Percentiles rank a stretch among this genome's conserved stretches.
Evolutionary conservation across 2,888 invertebrate genomes (phyloP).

Genomic region (Zeuzera pyrina): DNA sequence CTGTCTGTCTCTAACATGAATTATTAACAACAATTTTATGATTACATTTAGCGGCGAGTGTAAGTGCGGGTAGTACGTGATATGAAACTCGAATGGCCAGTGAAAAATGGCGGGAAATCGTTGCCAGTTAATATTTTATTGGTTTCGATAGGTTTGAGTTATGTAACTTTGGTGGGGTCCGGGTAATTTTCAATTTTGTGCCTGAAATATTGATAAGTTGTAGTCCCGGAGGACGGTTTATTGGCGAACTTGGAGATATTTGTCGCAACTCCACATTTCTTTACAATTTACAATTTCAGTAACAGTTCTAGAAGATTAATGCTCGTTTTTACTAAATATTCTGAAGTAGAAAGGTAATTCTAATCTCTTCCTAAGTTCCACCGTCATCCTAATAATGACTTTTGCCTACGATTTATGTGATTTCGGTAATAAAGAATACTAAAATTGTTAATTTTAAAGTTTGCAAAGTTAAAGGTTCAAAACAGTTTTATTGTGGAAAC

Average conservation of each 20-base stretch:
- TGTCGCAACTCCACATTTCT: no score
- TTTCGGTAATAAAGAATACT: no score
- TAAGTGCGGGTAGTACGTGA: slow-evolving; percentile 61
- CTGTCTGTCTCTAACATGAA: slow-evolving; percentile 44
- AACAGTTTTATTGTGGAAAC: no score
- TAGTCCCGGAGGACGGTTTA: slow-evolving; percentile 17
- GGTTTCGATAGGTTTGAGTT: slow-evolving; percentile 68
- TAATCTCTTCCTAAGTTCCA: no score
- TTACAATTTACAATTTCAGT: no score
- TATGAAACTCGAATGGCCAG: slow-evolving; percentile 51
- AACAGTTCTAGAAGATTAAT: no score
- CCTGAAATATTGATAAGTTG: slow-evolving; percentile 64
- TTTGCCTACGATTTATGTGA: no score
- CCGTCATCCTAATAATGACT: no score
- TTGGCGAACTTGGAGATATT: slow-evolving; percentile 7
- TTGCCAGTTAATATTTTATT: slow-evolving; percentile 68
- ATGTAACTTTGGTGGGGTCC: slow-evolving; percentile 46
- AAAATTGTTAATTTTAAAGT: no score
- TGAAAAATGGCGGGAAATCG: slow-evolving; percentile 65
- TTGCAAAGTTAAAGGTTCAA: no score
- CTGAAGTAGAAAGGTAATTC: no score
- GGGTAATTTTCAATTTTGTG: slow-evolving; percentile 69
- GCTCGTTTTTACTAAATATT: no score
- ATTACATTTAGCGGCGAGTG: slow-evolving; percentile 66
- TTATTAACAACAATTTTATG: slow-evolving; percentile 73